Evolutionary conservation across 2,888 invertebrate species (phyloP), one percentile per base, ranked within the genome.

Genomic region (Diarsia brunnea): DNA sequence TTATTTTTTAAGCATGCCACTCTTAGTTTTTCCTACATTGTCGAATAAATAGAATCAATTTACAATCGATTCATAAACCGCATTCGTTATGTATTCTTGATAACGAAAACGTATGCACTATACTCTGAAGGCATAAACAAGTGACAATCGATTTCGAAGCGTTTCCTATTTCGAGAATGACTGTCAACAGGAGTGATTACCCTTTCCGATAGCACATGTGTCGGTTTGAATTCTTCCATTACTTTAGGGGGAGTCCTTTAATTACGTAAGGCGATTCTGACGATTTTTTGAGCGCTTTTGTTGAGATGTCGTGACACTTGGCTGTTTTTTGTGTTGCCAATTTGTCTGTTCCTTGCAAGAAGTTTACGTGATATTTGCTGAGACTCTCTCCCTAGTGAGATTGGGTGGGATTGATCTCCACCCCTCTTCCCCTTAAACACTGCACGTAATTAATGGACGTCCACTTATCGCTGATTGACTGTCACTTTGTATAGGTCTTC

Each of bases 1-100:
- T n/a, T n/a, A n/a, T n/a, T n/a, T n/a, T n/a, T n/a, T n/a, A 7
- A 60, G 45, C 11, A 55, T 55, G 78, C 82, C 82, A 78, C 78
- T 78, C 77, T 67, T 31, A 66, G 60, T 63, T 76, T 67, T 63
- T 10, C 19, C 19, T 78, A 68, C 7, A 31, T 63, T 31, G 12
- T 64, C 21, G 68, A 76, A 64, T 11, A 38, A 55, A 5, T 53
- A 7, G 16, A 82, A n/a, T 60, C 27, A 82, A 79, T 78, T 68
- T 16, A 53, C 0, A 55, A 77, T 64, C 51, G 45, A 80, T 64
- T 21, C 10, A 19, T 61, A 14, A 71, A 38, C 47, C 79, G 24
- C 10, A 51, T 71, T 72, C 10, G 31, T 14, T 51, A 64, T 66
- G 27, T 67, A 43, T 66, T 45, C 38, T 43, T 75, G 65, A 60